Conservation (phyloP, 37 sponge, comb jelly and placozoan genomes). For the Tethya wilhelma region DNA sequence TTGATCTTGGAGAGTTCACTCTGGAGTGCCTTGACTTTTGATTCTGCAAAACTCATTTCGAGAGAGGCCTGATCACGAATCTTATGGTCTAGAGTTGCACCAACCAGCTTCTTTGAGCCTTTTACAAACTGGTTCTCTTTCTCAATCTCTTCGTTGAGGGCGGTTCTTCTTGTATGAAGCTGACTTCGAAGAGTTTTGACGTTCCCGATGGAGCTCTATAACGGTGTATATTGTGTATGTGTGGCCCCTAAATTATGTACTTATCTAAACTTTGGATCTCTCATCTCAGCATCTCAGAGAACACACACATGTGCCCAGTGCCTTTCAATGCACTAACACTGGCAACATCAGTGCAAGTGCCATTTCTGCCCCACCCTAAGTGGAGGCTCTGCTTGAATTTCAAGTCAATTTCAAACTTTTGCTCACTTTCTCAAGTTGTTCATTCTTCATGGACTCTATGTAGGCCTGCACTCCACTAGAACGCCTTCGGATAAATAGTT, state of each 20-base stretch:
- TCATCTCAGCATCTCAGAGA: no score
- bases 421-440: neutral
- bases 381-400: no score
- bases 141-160: conserved; percentile 54
- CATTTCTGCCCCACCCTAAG: no score
- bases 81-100: conserved; percentile 25
- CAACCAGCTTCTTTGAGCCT: conserved; percentile 47
- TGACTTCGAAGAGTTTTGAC: conserved; percentile 51
- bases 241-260: no score
- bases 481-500: no score
- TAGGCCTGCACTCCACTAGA: neutral
- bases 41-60: conserved; percentile 52
- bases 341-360: no score
- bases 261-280: no score
- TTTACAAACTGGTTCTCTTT: conserved; percentile 42
- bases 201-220: no score
- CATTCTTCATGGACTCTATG: neutral
- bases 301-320: no score
- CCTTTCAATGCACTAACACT: no score
- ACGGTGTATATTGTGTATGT: no score
- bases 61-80: conserved; percentile 40
- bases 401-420: no score
- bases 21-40: conserved; percentile 57
- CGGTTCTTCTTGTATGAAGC: conserved; percentile 34
- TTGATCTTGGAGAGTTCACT: conserved; percentile 67